Conservation (phyloP, 1,140 invertebrate species). For the Mesaphorura yosii region DNA sequence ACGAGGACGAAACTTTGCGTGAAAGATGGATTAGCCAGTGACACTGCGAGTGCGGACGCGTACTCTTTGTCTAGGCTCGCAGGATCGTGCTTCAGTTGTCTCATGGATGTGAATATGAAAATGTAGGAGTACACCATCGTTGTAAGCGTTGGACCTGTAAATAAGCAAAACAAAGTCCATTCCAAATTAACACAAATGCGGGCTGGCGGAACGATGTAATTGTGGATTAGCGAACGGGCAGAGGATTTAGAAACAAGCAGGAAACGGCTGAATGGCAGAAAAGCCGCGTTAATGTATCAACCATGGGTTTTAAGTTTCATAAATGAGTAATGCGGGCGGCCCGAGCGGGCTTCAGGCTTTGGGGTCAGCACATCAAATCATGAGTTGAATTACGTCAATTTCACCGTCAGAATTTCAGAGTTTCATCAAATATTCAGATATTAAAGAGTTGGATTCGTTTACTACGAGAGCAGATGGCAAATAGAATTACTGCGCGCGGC, state of each 20-base stretch:
- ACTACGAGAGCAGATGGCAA: too few relatives aligned
- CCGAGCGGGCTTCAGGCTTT: too few relatives aligned
- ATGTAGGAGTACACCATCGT: conserved; percentile 86
- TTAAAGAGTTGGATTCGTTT: too few relatives aligned
- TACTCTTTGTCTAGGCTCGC: conserved; percentile 87
- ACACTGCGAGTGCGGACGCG: conserved; percentile 76
- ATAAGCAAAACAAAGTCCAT: neutral
- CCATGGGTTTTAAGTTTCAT: too few relatives aligned
- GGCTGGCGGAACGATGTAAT: neutral
- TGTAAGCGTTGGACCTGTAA: conserved; percentile 67
- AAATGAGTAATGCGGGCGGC: too few relatives aligned
- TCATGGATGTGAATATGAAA: conserved; percentile 85
- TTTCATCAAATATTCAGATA: too few relatives aligned
- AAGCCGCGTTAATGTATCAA: too few relatives aligned
- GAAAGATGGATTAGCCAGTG: conserved; percentile 82
- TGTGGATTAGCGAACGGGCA: neutral
- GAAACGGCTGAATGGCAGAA: too few relatives aligned
- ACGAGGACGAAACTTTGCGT: conserved; percentile 87
- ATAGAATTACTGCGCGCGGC: too few relatives aligned
- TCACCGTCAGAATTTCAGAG: too few relatives aligned
- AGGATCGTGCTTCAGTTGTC: conserved; percentile 59
- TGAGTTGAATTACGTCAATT: too few relatives aligned
- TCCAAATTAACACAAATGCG: conserved; percentile 1
- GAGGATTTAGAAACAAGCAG: neutral
- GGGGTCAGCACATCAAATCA: too few relatives aligned